Percentiles rank a stretch among this genome's conserved stretches.
These are phyloP conservation scores for Hipposideros armiger DNA, from an alignment of 2,113 vertebrate genomes.

Conservation along the genomic window DNA sequence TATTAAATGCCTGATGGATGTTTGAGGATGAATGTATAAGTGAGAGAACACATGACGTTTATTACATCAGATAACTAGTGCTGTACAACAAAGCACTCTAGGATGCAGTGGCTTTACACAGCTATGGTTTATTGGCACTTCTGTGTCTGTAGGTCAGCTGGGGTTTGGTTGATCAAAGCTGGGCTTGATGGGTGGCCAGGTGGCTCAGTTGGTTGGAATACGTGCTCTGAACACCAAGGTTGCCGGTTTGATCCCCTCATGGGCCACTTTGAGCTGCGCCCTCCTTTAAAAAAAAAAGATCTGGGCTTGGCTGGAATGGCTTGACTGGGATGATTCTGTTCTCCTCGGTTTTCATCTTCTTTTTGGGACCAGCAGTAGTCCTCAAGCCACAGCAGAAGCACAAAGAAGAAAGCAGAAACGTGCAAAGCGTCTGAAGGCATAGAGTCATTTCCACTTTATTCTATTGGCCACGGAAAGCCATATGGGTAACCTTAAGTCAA, in stretches of 20 bases:
- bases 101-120: not conserved
- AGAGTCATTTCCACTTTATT: not conserved
- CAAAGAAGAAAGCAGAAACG: not conserved
- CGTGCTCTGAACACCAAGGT: no score
- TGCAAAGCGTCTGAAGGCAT: not conserved
- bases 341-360: not conserved
- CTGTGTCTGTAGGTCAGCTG: not conserved
- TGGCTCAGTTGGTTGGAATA: no score
- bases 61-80: not conserved
- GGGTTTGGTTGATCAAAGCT: not conserved
- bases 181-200: not conserved
- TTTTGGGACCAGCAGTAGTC: not conserved
- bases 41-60: not conserved
- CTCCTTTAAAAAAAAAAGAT: no score
- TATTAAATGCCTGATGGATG: no score
- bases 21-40: not conserved
- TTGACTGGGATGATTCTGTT: not conserved
- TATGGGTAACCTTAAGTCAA: not conserved
- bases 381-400: not conserved
- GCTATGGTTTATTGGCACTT: not conserved
- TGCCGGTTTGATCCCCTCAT: no score
- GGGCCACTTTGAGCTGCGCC: no score
- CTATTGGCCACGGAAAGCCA: not conserved
- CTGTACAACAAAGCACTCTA: not conserved
- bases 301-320: no score